A percentile compares a stretch with the other conserved stretches of the same genome.
Evolutionary conservation across 2,888 invertebrate genomes (phyloP).

Genomic region (Endotricha flammealis): DNA sequence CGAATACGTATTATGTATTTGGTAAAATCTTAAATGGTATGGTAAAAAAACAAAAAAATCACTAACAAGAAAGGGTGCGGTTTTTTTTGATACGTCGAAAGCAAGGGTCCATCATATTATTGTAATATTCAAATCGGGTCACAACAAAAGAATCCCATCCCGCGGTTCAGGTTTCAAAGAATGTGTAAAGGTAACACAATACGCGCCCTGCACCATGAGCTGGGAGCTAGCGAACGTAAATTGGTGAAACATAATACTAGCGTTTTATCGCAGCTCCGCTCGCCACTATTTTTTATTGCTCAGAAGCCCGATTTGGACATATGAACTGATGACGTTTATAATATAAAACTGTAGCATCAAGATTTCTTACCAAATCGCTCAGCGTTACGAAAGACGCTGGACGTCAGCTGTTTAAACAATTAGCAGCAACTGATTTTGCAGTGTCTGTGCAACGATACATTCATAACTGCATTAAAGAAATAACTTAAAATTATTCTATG

Average conservation of each 20-base stretch:
- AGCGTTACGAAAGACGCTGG: too few species aligned
- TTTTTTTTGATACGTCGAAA: slow-evolving; percentile 31
- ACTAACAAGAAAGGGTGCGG: slow-evolving; percentile 2
- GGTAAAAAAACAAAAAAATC: not conserved
- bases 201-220: slow-evolving; percentile 47
- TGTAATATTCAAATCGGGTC: slow-evolving; percentile 70
- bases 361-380: too few species aligned
- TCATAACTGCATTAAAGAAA: too few species aligned
- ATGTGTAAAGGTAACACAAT: slow-evolving; percentile 68
- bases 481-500: too few species aligned
- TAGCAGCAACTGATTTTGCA: too few species aligned
- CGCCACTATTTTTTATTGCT: slow-evolving; percentile 9
- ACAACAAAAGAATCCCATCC: slow-evolving; percentile 66
- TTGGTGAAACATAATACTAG: slow-evolving; percentile 33
- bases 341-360: too few species aligned
- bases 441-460: too few species aligned
- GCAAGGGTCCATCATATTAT: slow-evolving; percentile 55
- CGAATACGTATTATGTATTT: too few species aligned
- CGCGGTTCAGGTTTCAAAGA: slow-evolving; percentile 64
- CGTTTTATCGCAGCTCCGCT: slow-evolving; percentile 19
- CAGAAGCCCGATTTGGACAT: not conserved
- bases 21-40: not conserved
- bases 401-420: too few species aligned
- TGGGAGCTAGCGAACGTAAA: slow-evolving; percentile 33
- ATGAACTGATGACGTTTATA: too few species aligned